phyloP scores from a whole-genome alignment of 2,797 vertebrate genomes.

The Brachyalestes nurse region DNA sequence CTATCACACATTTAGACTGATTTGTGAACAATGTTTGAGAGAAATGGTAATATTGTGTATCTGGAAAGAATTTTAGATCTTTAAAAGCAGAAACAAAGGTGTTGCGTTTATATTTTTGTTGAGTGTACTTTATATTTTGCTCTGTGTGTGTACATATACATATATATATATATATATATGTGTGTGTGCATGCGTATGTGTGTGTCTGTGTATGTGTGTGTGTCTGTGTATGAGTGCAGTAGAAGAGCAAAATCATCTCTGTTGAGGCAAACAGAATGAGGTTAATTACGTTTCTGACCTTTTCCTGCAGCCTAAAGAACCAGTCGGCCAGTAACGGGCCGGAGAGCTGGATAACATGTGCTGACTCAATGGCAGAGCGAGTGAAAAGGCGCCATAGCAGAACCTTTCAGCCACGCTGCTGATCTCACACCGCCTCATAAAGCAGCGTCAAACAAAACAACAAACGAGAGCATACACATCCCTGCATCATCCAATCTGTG shows the following conservation, averaged over 20 bases:
- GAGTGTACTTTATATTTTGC: no score
- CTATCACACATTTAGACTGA: no score
- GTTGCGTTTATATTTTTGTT: no score
- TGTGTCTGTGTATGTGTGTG: conserved; percentile 27
- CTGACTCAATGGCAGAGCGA: conserved; percentile 71
- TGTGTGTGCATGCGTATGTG: conserved; percentile 24
- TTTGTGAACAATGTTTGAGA: no score
- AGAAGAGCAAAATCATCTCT: conserved; percentile 62
- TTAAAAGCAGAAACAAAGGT: no score
- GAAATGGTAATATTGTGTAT: no score
- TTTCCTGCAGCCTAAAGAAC: conserved; percentile 75
- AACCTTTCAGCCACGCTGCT: conserved; percentile 70
- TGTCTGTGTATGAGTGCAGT: conserved; percentile 25
- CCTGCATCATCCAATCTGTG: neutral
- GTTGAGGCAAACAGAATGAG: conserved; percentile 76
- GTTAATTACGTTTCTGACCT: conserved; percentile 84
- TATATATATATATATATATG: no score
- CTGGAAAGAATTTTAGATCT: no score
- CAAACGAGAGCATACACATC: neutral
- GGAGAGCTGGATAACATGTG: conserved; percentile 69
- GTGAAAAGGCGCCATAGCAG: conserved; percentile 62
- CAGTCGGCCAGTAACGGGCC: conserved; percentile 69
- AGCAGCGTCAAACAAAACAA: conserved; percentile 55
- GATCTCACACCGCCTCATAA: conserved; percentile 68
- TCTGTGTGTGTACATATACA: no score